Percentiles rank a stretch among this genome's conserved stretches.
Evolutionary conservation across 1,140 invertebrate genomes (phyloP).

Genomic region (Metaphire vulgaris): DNA sequence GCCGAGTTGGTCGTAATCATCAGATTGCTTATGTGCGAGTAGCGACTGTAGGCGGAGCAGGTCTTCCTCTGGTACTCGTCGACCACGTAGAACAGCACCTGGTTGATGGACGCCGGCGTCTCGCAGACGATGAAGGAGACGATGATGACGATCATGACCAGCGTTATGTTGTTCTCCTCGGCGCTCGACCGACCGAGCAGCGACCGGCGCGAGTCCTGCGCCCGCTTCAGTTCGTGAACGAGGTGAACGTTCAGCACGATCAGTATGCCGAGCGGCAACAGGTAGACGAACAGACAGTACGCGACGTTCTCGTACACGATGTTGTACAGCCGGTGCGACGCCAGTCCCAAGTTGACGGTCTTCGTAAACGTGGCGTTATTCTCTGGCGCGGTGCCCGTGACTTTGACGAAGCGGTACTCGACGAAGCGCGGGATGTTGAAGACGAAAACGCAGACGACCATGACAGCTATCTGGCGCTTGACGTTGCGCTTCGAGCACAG

Average conservation of each 20-base stretch:
- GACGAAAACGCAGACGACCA: constrained; percentile 8
- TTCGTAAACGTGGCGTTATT: too few relatives aligned
- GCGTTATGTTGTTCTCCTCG: constrained; percentile 28
- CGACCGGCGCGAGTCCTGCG: constrained; percentile 15
- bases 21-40: constrained; percentile 26
- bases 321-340: constrained; percentile 27
- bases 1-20: constrained; percentile 26
- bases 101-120: constrained; percentile 25
- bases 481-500: constrained; percentile 21
- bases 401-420: constrained; percentile 20
- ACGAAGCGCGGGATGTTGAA: constrained; percentile 30
- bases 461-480: constrained; percentile 17
- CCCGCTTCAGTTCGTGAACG: constrained; percentile 21
- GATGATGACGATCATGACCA: too few relatives aligned
- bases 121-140: too few relatives aligned
- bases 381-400: too few relatives aligned
- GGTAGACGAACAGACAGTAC: constrained; percentile 27
- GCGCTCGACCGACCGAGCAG: background rate
- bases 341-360: too few relatives aligned
- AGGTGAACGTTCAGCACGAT: constrained; percentile 27
- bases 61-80: background rate
- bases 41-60: constrained; percentile 21
- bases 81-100: background rate
- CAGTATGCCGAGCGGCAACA: constrained; percentile 24
- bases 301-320: constrained; percentile 30